Percentiles rank a stretch among this genome's conserved stretches.
Evolutionary conservation across 53 echinoderm and acorn worm genomes (phyloP).

Genomic region (Holothuria leucospilota): DNA sequence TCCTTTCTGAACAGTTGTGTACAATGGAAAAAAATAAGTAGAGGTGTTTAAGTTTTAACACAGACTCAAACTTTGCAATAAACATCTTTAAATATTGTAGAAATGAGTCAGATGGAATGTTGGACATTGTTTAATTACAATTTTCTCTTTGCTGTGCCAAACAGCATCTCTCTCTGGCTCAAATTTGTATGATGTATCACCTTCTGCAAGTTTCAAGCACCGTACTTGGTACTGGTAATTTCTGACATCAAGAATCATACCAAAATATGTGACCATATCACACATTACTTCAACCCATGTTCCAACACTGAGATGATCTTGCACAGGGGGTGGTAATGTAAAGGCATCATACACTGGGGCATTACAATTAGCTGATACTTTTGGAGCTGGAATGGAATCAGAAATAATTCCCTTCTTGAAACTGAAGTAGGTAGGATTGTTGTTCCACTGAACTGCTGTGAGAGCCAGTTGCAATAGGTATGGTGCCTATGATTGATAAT

Average conservation of each 20-base stretch:
- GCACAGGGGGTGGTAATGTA: not conserved
- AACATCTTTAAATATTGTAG: not conserved
- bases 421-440: conserved; percentile 33
- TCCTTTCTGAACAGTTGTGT: too few species aligned
- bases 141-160: not conserved
- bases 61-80: not conserved
- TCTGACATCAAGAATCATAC: conserved; percentile 17
- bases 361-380: conserved; percentile 6
- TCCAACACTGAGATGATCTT: conserved; percentile 29
- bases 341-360: conserved; percentile 21
- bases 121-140: conserved; percentile 17
- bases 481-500: not conserved
- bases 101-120: not conserved
- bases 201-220: conserved; percentile 13
- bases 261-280: not conserved
- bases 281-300: conserved; percentile 8
- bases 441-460: not conserved
- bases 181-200: conserved; percentile 1
- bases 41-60: too few species aligned
- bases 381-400: not conserved
- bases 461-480: not conserved
- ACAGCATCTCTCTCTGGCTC: conserved; percentile 6
- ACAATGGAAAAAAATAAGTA: too few species aligned
- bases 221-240: not conserved
- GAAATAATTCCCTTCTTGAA: conserved; percentile 43